Percentiles rank a stretch among this genome's conserved stretches.
These are phyloP conservation scores for Elegia similella DNA, from an alignment of 2,888 invertebrate species.

Conservation along the genomic window DNA sequence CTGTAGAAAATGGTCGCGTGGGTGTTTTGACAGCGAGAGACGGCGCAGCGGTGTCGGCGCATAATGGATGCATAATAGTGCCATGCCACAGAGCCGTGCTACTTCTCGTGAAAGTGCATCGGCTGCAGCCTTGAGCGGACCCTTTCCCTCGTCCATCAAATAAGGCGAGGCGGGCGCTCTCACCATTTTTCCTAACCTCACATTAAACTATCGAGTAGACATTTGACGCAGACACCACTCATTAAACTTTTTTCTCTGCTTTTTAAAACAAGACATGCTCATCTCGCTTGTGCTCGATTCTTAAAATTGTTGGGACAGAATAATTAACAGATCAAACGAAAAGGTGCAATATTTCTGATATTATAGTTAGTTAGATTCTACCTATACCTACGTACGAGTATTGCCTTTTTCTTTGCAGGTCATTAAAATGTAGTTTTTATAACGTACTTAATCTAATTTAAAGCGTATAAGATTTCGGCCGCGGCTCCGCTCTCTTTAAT, in stretches of 20 bases:
- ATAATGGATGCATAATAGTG: constrained; percentile 46
- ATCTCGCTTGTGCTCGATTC: background rate
- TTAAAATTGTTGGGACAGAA: background rate
- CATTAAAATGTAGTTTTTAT: too few relatives aligned
- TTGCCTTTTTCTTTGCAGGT: too few relatives aligned
- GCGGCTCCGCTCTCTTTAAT: too few relatives aligned
- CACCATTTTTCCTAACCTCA: constrained; percentile 64
- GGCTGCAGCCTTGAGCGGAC: constrained; percentile 67
- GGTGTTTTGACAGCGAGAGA: constrained; percentile 55
- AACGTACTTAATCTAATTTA: too few relatives aligned
- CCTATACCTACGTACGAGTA: too few relatives aligned
- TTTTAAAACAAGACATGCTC: constrained; percentile 10
- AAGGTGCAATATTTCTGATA: background rate
- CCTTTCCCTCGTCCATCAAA: constrained; percentile 80
- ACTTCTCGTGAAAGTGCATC: constrained; percentile 77
- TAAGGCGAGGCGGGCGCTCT: constrained; percentile 48
- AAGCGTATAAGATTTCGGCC: too few relatives aligned
- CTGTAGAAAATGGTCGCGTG: constrained; percentile 46
- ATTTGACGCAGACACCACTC: constrained; percentile 57
- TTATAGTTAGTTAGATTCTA: background rate
- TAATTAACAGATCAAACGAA: background rate
- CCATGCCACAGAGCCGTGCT: constrained; percentile 43
- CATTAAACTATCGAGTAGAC: constrained; percentile 68
- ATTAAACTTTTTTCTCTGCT: constrained; percentile 15
- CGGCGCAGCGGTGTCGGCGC: constrained; percentile 48